Evolutionary conservation across 2,888 invertebrate genomes (phyloP), one percentile per base, ranked within the genome.

Genomic region (Acanthosepion pharaonis): DNA sequence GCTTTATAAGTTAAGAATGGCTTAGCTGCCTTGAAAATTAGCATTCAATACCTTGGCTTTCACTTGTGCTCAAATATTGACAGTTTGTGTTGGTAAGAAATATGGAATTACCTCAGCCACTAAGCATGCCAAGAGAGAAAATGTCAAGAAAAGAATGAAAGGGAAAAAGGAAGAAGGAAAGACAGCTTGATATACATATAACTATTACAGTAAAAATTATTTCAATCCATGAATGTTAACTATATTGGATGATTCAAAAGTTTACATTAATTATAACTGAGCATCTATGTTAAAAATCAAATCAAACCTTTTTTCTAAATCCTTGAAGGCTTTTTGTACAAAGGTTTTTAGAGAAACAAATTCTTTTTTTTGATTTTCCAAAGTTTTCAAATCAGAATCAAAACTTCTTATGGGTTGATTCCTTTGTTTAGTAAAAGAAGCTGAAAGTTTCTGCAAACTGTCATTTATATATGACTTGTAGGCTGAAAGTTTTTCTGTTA

Each of bases 291-390:
- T 55, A 78, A 33, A 78, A 78, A 78, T 15, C 33, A 78, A 78
- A 78, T 78, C 78, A 11, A 78, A 93, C 93, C 49, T 93, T 49
- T 93, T 93, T 28, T 93, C 93, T 20, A 93, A n/a, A 93, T 93
- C 93, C 48, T 93, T 93, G 53, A 93, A 93, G n/a, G 5, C 28
- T 93, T 93, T 93, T 18, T 53, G 49, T 9, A 93, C 28, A 53
- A 93, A 93, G 25, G 53, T 51, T 51, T 93, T 93, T 28, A 93
- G 33, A 49, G 49, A 53, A 25, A 15, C 23, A 48, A 93, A 93
- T 49, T 93, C 93, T 51, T 93, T 93, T 18, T 49, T 93, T n/a
- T 93, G 93, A n/a, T 51, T n/a, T 53, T 93, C 53, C 53, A 53
- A 53, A 93, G 4, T 49, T 53, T 93, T 53, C 28, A 93, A n/a